phyloP scores from a whole-genome alignment of 2,797 vertebrate genomes.

The Salarias fasciatus region DNA sequence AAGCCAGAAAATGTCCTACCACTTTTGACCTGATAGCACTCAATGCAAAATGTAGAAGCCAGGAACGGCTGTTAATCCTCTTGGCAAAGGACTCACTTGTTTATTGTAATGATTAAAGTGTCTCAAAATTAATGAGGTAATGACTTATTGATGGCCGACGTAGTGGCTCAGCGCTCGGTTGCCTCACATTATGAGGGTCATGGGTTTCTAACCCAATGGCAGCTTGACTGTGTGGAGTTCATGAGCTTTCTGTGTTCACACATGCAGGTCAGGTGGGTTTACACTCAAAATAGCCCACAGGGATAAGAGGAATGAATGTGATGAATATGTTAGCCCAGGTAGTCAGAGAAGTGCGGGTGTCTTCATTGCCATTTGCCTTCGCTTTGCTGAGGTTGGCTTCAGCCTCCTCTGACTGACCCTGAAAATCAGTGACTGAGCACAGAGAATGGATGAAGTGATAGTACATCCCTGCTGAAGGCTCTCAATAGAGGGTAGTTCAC shows the following conservation, averaged over 20 bases:
- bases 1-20: conserved; percentile 28
- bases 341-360: neutral
- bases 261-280: conserved; percentile 5
- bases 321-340: conserved; percentile 7
- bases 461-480: neutral
- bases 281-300: conserved; percentile 10
- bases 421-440: neutral
- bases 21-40: conserved; percentile 28
- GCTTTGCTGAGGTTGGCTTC: neutral
- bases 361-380: neutral
- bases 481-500: neutral
- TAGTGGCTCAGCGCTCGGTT: conserved; percentile 14
- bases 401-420: neutral
- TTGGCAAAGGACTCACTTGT: conserved; percentile 28
- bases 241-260: conserved; percentile 8
- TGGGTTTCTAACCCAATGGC: conserved; percentile 10
- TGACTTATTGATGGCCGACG: conserved; percentile 48
- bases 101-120: conserved; percentile 41
- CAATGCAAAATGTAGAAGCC: conserved; percentile 11
- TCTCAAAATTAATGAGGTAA: conserved; percentile 45
- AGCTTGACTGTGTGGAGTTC: conserved; percentile 5
- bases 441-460: neutral
- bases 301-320: neutral
- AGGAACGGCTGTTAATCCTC: conserved; percentile 16
- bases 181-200: conserved; percentile 13